Evolutionary conservation across 2,888 invertebrate species (phyloP), one percentile per base, ranked within the genome.

Genomic region (Lysandra coridon): DNA sequence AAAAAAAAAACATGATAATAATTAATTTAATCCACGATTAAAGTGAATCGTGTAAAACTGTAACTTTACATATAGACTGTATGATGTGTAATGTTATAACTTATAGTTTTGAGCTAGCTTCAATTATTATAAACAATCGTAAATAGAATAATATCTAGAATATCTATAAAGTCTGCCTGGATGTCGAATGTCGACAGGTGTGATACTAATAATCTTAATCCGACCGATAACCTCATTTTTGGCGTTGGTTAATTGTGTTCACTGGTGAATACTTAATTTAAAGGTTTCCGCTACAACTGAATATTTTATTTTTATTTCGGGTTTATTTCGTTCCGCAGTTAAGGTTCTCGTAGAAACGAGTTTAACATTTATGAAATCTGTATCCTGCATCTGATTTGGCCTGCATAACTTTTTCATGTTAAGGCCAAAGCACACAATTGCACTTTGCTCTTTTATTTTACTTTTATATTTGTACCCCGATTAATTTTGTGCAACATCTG

Each of bases 181-280:
- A 30, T 23, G 10, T 2, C n/a, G 10, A 30, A 30, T 30, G 12
- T 4, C 12, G 64, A 30, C 23, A 64, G 23, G 30, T 30, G 64
- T 30, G 64, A 30, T 30, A 69, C 33, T 69, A 17, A 33, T 69
- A 69, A 57, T 69, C 69, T 69, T 69, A 69, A 69, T 69, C 69
- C 69, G 33, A 69, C 33, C 69, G 69, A 69, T 69, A 69, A 37
- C 69, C 69, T 69, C 69, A 33, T 69, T 69, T 69, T 17, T 69
- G 33, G 33, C 33, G 33, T 2, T 69, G 14, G 37, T 69, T 37
- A 69, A 33, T 69, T 33, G 33, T 69, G 69, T 69, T 69, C 33
- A 12, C 64, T 64, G 64, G 64, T 64, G 64, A 64, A 64, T 64
- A 30, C 64, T 64, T 64, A 64, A 64, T 64, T 30, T 64, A 64